Base-by-base conservation (phyloP, 2,888 invertebrate species). In the Osedax fenrisi region DNA sequence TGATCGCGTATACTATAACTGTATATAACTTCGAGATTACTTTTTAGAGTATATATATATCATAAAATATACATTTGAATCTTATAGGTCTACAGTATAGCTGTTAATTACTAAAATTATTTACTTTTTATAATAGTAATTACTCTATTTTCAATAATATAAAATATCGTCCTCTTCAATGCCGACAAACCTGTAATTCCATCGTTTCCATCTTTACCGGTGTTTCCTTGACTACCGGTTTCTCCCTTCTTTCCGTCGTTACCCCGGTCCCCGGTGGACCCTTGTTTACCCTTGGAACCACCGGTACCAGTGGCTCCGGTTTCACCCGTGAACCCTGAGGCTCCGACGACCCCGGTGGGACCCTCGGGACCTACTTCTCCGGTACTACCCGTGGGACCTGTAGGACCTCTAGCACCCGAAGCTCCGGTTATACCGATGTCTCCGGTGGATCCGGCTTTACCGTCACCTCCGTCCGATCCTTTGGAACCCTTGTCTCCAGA, bases 241-340 rank as follows among this genome's bases (percentile, higher is more conserved):
- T 3, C 3, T 25, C 76, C 76, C 2, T 26, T 13, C 5, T 5
- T 41, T 41, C 74, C 74, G 77, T 26, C 13, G 27, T 13, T 61
- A 76, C 77, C 10, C 27, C 5, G 2, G 10, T 26, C n/a, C 76
- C 76, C 3, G 76, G 26, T 22, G 64, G 56, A 26, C 73, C 75
- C 22, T 21, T 24, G 27, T 27, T 22, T 73, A 72, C 76, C n/a
- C 2, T 68, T 27, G 69, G 62, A 1, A 41, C 77, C 77, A 17
- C 62, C 56, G 2, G 23, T 27, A 27, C 77, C 77, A n/a, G 27
- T n/a, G 21, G 22, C n/a, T 56, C 73, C 73, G 27, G 41, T 67
- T 10, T 23, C 23, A 13, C 76, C 76, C 10, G 23, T 17, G 21
- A 41, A 26, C 17, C 76, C 76, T 26, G 26, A 17, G 26, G 22